These are phyloP conservation scores for Muschampia plurimacula DNA, from an alignment of 2,888 invertebrate genomes.

Conservation along the genomic window DNA sequence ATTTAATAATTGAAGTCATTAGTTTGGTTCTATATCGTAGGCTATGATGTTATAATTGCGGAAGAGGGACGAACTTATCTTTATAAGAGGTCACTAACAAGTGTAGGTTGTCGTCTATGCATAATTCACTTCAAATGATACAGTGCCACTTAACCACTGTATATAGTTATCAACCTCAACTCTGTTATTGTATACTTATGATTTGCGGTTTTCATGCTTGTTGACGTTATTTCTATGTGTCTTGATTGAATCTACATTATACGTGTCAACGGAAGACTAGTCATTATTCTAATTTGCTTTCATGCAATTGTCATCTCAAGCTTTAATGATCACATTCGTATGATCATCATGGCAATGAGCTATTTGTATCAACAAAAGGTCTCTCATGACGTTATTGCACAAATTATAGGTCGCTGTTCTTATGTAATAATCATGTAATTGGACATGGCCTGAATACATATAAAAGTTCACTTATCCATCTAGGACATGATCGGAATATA, in stretches of 20 bases:
- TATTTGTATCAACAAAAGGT: constrained; percentile 13
- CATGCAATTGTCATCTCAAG: constrained; percentile 28
- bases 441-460: constrained; percentile 56
- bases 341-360: neutral
- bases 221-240: neutral
- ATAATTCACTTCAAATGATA: constrained; percentile 32
- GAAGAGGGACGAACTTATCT: constrained; percentile 19
- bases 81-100: constrained; percentile 7
- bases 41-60: neutral
- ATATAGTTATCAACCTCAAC: constrained; percentile 16
- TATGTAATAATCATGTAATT: constrained; percentile 48
- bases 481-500: constrained; percentile 51
- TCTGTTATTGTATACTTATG: constrained; percentile 16
- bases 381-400: constrained; percentile 25
- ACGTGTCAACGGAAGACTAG: constrained; percentile 6
- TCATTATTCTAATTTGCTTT: constrained; percentile 20
- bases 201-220: constrained; percentile 29
- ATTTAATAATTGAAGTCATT: too few species aligned
- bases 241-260: constrained; percentile 3
- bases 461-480: constrained; percentile 34
- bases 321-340: constrained; percentile 17
- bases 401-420: constrained; percentile 36
- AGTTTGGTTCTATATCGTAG: too few species aligned
- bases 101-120: constrained; percentile 15
- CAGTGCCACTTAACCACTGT: constrained; percentile 19